phyloP scores from a whole-genome alignment of 2,113 vertebrate species.

The Ictalurus punctatus region DNA sequence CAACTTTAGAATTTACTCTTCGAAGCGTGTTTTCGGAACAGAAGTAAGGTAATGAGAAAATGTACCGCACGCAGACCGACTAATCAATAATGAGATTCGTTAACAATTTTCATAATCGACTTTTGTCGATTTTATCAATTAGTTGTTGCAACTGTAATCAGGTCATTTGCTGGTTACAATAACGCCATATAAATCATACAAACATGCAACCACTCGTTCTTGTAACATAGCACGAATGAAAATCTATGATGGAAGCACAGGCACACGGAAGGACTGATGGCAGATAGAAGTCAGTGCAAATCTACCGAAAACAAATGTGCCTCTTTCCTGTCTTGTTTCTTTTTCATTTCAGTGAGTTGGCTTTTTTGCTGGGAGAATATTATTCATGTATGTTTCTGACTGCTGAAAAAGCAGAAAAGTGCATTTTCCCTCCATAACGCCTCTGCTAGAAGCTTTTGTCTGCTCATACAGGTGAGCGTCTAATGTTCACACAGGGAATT shows the following conservation, averaged over 20 bases:
- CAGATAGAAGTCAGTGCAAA: neutral
- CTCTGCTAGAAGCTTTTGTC: conserved; percentile 25
- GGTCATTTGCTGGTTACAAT: neutral
- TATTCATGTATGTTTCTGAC: neutral
- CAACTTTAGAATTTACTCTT: no score
- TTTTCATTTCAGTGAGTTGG: neutral
- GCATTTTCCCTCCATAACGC: neutral
- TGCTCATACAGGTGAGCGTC: conserved; percentile 12
- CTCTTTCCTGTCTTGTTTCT: neutral
- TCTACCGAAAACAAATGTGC: no score
- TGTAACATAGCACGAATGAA: neutral
- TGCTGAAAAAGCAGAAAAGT: neutral
- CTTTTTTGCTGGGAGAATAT: neutral
- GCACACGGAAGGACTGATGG: neutral
- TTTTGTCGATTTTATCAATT: no score
- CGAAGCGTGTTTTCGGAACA: no score
- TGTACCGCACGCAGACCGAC: no score
- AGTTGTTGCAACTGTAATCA: neutral
- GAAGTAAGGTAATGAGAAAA: no score
- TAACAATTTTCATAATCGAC: no score
- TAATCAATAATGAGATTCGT: no score
- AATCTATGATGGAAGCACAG: neutral
- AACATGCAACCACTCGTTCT: neutral
- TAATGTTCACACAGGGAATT: neutral
- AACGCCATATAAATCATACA: neutral